A percentile compares a stretch with the other conserved stretches of the same genome.
These are phyloP conservation scores for Spondyliosoma cantharus DNA, from an alignment of 2,797 vertebrate genomes.

Conservation along the genomic window DNA sequence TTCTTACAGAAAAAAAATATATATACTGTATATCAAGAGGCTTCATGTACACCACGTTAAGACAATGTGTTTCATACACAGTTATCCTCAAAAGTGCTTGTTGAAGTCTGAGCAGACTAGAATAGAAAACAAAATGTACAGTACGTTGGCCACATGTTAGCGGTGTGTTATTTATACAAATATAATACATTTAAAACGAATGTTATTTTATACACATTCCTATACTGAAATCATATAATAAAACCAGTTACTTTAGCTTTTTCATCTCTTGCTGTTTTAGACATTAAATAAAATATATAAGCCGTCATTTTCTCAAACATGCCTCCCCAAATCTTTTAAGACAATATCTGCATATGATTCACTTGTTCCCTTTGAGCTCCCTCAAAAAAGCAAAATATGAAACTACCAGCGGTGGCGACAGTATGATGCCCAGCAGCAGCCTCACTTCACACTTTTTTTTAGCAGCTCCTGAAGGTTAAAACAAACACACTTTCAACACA, in stretches of 20 bases:
- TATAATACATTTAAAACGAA: conserved; percentile 75
- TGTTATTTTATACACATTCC: conserved; percentile 70
- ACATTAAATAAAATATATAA: conserved; percentile 64
- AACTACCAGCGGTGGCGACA: conserved; percentile 45
- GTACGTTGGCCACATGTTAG: conserved; percentile 79
- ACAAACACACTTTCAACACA: conserved; percentile 64
- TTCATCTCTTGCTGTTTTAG: conserved; percentile 51
- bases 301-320: conserved; percentile 50
- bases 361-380: conserved; percentile 60
- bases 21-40: conserved; percentile 73
- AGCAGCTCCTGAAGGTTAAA: conserved; percentile 71
- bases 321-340: conserved; percentile 41
- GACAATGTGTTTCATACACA: conserved; percentile 75
- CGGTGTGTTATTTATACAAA: conserved; percentile 78
- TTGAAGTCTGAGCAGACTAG: conserved; percentile 76
- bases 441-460: conserved; percentile 57
- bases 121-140: conserved; percentile 78
- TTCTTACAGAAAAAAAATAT: conserved; percentile 72
- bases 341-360: conserved; percentile 51
- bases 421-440: conserved; percentile 46
- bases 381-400: conserved; percentile 53
- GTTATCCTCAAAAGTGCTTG: conserved; percentile 79
- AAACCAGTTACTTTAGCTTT: conserved; percentile 64
- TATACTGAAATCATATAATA: conserved; percentile 67
- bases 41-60: conserved; percentile 73